Evolutionary conservation across 2,888 invertebrate species (phyloP), one percentile per base, ranked within the genome.

Genomic region (Torymus auratus): DNA sequence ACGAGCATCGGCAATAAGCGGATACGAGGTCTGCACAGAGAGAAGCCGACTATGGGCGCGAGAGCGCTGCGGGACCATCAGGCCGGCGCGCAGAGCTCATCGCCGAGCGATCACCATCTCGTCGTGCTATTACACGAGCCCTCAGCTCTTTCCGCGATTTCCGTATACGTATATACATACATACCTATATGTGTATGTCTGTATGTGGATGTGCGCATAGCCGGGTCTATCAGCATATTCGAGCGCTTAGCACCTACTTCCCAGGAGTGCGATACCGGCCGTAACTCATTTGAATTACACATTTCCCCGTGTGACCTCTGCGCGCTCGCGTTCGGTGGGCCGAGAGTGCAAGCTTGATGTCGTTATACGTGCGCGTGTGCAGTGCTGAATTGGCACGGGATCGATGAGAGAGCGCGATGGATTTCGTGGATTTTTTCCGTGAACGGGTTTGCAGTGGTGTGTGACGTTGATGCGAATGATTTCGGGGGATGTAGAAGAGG

Each of bases 221-320:
- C 83, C 23, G 5, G 50, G 67, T 13, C 78, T 88, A 91, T 91
- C 91, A 91, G 90, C 90, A 90, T 90, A 91, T 89, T 88, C 88
- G 88, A 89, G 86, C 91, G 90, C 90, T 91, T 91, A 91, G 90
- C 90, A 90, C 90, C 91, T 89, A 89, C 91, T 90, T 90, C 91
- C 91, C 91, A 88, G 84, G 91, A 90, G 91, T 90, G 89, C 88
- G 89, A 90, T 91, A 91, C 85, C 79, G 62, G 55, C 53, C 88
- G 89, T 90, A 89, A 89, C 90, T 91, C 90, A 90, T 90, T 90
- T 89, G 90, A 90, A 91, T 91, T 90, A 90, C 88, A 90, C 89
- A 89, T 89, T 90, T 89, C 89, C 88, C 89, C 85, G 83, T 58
- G 78, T 74, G 81, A 72, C 80, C 61, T 17, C 56, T 20, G 55